Conservation (phyloP, 2,797 vertebrate genomes). For the Pangasius mekongensis region DNA sequence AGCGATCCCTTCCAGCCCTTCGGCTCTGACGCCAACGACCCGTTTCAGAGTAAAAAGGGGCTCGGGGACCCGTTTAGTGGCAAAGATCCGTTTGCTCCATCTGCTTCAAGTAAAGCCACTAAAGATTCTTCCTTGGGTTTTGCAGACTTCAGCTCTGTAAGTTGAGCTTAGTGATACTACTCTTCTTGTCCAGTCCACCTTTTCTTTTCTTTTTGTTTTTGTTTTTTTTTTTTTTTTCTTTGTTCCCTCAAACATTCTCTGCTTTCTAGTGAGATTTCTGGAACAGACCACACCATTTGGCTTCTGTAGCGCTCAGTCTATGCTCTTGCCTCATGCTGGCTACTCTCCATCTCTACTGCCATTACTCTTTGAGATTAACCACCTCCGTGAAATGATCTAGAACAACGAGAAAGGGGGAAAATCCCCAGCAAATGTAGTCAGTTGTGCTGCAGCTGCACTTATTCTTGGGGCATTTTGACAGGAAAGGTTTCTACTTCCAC, state of each 20-base stretch:
- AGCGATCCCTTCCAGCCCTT: conserved; percentile 96
- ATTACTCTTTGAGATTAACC: conserved; percentile 54
- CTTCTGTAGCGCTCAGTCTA: conserved; percentile 53
- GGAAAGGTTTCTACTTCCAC: conserved; percentile 1
- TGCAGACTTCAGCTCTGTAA: conserved; percentile 94
- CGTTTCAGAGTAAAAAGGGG: conserved; percentile 92
- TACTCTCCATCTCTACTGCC: conserved; percentile 59
- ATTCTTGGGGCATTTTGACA: not conserved
- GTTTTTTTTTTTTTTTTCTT: conserved; percentile 33
- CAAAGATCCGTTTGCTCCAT: conserved; percentile 93
- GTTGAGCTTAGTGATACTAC: conserved; percentile 86
- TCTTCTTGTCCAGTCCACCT: conserved; percentile 66
- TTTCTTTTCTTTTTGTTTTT: conserved; percentile 49
- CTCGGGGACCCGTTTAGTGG: conserved; percentile 95
- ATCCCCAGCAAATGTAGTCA: not conserved
- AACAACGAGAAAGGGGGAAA: not conserved
- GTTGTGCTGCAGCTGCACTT: not conserved
- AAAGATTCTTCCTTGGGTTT: conserved; percentile 86
- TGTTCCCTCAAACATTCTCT: conserved; percentile 44
- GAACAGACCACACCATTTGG: conserved; percentile 60
- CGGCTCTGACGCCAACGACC: conserved; percentile 83
- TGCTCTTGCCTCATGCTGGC: conserved; percentile 55
- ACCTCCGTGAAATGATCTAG: conserved; percentile 35
- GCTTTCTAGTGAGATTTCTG: conserved; percentile 52
- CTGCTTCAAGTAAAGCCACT: conserved; percentile 90